phyloP scores from a whole-genome alignment of 1,140 invertebrate genomes.

The Cyphomyrmex costatus region DNA sequence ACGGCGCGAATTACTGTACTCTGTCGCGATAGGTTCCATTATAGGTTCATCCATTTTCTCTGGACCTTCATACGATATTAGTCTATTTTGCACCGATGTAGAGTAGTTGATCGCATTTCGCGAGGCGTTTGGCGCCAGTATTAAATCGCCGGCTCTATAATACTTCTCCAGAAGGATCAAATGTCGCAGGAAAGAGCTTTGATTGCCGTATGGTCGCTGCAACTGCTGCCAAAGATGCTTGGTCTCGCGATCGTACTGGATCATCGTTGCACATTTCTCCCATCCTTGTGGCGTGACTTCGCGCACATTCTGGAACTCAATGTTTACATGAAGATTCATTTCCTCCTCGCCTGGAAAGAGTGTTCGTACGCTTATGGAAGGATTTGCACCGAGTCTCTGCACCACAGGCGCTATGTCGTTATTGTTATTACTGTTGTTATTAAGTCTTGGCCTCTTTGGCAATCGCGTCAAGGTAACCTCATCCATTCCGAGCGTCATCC shows the following conservation, averaged over 20 bases:
- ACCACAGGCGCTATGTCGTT: constrained; percentile 85
- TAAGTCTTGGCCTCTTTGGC: constrained; percentile 82
- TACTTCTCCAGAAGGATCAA: constrained; percentile 94
- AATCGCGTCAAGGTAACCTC: constrained; percentile 85
- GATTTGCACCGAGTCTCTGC: constrained; percentile 90
- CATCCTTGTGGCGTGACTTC: constrained; percentile 92
- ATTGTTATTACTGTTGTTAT: constrained; percentile 71
- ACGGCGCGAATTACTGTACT: constrained; percentile 80
- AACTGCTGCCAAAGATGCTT: constrained; percentile 93
- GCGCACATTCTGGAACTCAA: constrained; percentile 90
- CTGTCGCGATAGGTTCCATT: constrained; percentile 79
- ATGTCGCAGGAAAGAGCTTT: constrained; percentile 93
- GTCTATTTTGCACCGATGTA: constrained; percentile 92
- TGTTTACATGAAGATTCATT: constrained; percentile 91
- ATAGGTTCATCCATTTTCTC: constrained; percentile 85
- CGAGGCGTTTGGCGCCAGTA: constrained; percentile 91
- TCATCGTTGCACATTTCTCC: constrained; percentile 92
- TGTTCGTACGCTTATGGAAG: constrained; percentile 92
- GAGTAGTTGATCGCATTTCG: constrained; percentile 92
- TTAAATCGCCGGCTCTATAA: constrained; percentile 91
- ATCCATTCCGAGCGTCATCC: constrained; percentile 85
- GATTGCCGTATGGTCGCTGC: constrained; percentile 94
- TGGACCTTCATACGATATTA: constrained; percentile 91
- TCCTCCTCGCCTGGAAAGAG: constrained; percentile 93
- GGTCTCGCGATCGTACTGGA: constrained; percentile 94